Evolutionary conservation across 2,797 vertebrate species (phyloP).

Genomic region (Myotis daubentonii): DNA sequence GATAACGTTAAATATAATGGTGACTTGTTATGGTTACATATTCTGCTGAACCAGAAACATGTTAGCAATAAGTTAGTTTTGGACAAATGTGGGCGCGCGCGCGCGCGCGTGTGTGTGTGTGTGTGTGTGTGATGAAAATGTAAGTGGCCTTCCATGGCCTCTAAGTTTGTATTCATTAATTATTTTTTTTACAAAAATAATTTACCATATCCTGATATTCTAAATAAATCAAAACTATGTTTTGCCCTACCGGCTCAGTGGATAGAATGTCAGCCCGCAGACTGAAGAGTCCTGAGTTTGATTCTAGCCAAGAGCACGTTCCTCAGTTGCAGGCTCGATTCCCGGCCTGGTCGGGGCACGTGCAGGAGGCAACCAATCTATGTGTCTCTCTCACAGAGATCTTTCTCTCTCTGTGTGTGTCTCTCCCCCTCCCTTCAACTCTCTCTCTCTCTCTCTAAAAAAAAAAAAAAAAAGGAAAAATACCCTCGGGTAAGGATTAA

Average conservation of each 20-base stretch:
- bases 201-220: neutral
- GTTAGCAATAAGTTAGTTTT: neutral
- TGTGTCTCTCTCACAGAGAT: no score
- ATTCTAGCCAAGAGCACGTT: no score
- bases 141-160: neutral
- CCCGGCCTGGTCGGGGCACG: no score
- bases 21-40: neutral
- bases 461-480: no score
- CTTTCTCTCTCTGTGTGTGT: no score
- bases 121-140: neutral
- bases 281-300: no score
- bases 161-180: conserved; percentile 13
- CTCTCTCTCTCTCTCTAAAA: no score
- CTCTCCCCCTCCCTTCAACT: no score
- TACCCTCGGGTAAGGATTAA: no score
- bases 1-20: neutral
- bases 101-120: neutral
- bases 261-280: no score
- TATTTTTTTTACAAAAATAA: neutral
- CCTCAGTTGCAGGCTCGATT: no score
- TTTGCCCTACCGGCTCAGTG: neutral
- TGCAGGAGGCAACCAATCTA: no score
- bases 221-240: neutral
- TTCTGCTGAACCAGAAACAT: neutral
- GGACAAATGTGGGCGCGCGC: neutral